A percentile compares a stretch with the other conserved stretches of the same genome.
Conservation (phyloP, 1,140 invertebrate species). For the Orius laevigatus region DNA sequence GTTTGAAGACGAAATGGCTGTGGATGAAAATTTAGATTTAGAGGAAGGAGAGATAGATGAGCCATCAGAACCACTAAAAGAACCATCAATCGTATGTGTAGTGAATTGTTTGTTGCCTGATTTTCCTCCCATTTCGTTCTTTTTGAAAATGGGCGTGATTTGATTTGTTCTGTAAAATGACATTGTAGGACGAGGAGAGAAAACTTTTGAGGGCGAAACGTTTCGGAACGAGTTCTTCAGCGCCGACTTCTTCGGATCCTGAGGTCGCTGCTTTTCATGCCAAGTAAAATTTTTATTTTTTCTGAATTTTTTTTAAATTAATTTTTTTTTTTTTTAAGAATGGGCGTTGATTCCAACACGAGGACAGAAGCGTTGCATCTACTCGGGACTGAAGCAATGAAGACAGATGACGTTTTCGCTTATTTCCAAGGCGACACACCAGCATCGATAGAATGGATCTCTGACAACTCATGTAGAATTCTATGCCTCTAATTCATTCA, state of each 20-base stretch:
- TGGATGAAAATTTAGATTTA: no score
- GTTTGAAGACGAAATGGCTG: no score
- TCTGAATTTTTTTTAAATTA: background rate
- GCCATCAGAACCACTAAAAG: no score
- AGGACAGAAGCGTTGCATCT: slow-evolving; percentile 58
- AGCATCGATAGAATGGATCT: slow-evolving; percentile 60
- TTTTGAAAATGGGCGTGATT: no score
- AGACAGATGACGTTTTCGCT: slow-evolving; percentile 56
- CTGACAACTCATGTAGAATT: slow-evolving; percentile 51
- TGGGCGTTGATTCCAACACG: slow-evolving; percentile 35
- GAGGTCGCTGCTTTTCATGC: slow-evolving; percentile 3
- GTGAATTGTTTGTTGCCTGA: no score
- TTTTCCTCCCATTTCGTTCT: no score
- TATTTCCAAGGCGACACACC: slow-evolving; percentile 61
- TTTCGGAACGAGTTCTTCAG: background rate
- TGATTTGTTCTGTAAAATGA: no score
- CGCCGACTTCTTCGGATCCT: background rate
- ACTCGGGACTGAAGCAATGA: slow-evolving; percentile 54
- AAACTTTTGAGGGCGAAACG: slow-evolving; percentile 9
- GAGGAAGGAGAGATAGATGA: no score
- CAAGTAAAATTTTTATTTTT: background rate
- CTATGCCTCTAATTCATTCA: no score
- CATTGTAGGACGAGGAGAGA: slow-evolving; percentile 5
- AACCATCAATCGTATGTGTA: no score
- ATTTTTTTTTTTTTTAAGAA: slow-evolving; percentile 8